Evolutionary conservation across 1,140 invertebrate genomes (phyloP), one percentile per base, ranked within the genome.

Genomic region (Neuroterus valhalla): DNA sequence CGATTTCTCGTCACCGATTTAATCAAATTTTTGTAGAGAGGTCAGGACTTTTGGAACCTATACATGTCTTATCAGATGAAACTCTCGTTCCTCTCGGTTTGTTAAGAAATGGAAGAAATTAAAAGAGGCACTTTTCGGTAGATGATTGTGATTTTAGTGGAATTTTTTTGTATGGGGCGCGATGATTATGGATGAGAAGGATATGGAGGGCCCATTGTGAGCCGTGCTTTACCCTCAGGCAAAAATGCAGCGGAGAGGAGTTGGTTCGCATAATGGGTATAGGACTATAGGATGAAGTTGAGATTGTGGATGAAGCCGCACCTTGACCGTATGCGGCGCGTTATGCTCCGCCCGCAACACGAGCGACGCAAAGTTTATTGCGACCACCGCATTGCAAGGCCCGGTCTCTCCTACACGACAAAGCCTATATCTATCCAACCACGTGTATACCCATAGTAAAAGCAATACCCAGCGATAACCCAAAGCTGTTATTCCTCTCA

Each of bases 231-330:
- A 86, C 76, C 78, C 76, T 52, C 78, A 81, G 82, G 75, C 76
- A 62, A 77, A 73, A 80, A 78, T 70, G 78, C 68, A 74, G 75
- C 31, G 70, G 74, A 75, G 80, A 77, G 62, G 80, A 81, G 83
- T 82, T 81, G 23, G 77, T 80, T 82, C 78, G 83, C 78, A 84
- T 85, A 86, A 86, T 85, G 81, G 83, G 81, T 78, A 83, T 80
- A 82, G 84, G 85, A 82, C 83, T 78, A 83, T 80, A 82, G 84
- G 85, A 82, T 84, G 82, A 84, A 86, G 78, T 81, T 83, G 77
- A 86, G 85, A 88, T 87, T 87, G 83, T 81, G 85, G 83, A 86
- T 83, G 81, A 85, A 86, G 84, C 86, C 86, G 86, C 86, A 87
- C 86, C 87, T 88, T 87, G 81, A 78, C 81, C 77, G 71, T 76